Evolutionary conservation across 2,888 invertebrate genomes (phyloP).

Genomic region (Iselma pallidipennis): DNA sequence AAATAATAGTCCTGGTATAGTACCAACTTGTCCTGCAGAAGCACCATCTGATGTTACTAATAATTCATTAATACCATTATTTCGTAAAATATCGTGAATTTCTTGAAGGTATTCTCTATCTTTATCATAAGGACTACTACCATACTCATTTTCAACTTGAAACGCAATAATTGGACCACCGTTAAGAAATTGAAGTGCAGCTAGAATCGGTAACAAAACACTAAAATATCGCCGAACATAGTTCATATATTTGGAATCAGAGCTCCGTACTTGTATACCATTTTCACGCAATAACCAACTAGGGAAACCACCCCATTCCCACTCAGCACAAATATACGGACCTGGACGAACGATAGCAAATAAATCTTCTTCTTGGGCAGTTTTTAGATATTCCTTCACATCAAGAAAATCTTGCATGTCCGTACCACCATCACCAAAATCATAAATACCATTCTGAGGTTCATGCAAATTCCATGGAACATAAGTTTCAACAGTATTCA

Average conservation of each 20-base stretch:
- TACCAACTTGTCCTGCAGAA: conserved; percentile 23
- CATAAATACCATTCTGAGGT: conserved; percentile 57
- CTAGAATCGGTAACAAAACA: conserved; percentile 66
- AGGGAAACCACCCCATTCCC: conserved; percentile 64
- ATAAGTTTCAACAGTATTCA: conserved; percentile 83
- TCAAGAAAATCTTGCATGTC: conserved; percentile 58
- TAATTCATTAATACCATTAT: conserved; percentile 54
- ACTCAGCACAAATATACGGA: conserved; percentile 91
- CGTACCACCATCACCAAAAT: conserved; percentile 69
- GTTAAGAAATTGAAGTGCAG: conserved; percentile 62
- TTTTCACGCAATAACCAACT: conserved; percentile 53
- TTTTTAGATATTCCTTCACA: conserved; percentile 67
- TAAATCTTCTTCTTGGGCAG: conserved; percentile 68
- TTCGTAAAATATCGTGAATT: conserved; percentile 48
- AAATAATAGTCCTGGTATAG: conserved; percentile 40
- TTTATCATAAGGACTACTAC: conserved; percentile 13
- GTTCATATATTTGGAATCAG: conserved; percentile 51
- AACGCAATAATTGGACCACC: conserved; percentile 84
- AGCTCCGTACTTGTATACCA: conserved; percentile 56
- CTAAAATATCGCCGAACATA: conserved; percentile 61
- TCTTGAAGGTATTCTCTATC: conserved; percentile 51
- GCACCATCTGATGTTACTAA: conserved; percentile 57
- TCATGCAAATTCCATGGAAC: conserved; percentile 91
- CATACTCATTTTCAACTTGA: conserved; percentile 60
- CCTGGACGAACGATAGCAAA: conserved; percentile 83